Percentiles rank a stretch among this genome's conserved stretches.
Conservation (phyloP, 1,140 invertebrate species). For the Branchinecta lindahli region DNA sequence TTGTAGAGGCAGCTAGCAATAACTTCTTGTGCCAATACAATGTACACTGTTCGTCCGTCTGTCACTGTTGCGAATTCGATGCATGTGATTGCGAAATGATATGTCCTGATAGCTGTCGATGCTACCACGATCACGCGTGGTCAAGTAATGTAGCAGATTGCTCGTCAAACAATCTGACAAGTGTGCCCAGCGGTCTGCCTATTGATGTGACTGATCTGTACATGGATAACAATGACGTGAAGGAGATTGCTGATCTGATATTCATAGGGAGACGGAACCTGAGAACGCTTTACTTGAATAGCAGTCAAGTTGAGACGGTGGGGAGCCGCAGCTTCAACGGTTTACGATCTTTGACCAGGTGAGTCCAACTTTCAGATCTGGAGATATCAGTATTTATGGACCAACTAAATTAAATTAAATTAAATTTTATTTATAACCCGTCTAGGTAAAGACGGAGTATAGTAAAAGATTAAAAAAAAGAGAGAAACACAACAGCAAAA, state of each 20-base stretch:
- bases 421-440: no score
- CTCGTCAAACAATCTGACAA: conserved; percentile 55
- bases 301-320: conserved; percentile 64
- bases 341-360: conserved; percentile 39
- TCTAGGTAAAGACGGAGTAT: no score
- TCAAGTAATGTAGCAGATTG: conserved; percentile 84
- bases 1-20: conserved; percentile 64
- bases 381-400: no score
- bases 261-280: conserved; percentile 78
- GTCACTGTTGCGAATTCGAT: conserved; percentile 87
- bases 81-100: conserved; percentile 92
- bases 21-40: conserved; percentile 84
- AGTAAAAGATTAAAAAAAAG: no score
- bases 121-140: conserved; percentile 87
- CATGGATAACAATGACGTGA: conserved; percentile 75
- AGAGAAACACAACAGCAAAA: no score
- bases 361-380: background rate
- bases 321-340: conserved; percentile 83
- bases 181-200: conserved; percentile 68
- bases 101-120: conserved; percentile 79
- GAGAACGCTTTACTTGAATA: conserved; percentile 63
- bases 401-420: no score
- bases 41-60: conserved; percentile 78
- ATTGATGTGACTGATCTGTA: conserved; percentile 90
- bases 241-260: conserved; percentile 67